phyloP scores from a whole-genome alignment of 2,888 invertebrate genomes.

The Empis stercorea region DNA sequence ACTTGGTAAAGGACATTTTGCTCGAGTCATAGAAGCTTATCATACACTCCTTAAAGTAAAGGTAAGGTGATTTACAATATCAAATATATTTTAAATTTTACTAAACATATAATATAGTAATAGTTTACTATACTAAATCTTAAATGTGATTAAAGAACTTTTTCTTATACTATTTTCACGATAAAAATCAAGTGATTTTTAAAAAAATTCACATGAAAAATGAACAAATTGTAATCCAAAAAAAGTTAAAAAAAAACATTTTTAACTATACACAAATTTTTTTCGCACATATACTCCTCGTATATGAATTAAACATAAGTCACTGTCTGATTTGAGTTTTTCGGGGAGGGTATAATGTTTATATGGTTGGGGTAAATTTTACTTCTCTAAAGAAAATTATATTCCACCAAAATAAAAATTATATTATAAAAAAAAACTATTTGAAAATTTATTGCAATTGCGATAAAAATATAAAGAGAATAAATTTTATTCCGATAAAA shows the following conservation, averaged over 20 bases:
- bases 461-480: not conserved
- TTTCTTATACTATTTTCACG: not conserved
- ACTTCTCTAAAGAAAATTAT: too few relatives aligned
- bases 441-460: not conserved
- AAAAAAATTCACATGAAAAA: not conserved
- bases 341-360: too few relatives aligned
- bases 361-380: too few relatives aligned
- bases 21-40: conserved; percentile 58
- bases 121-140: not conserved
- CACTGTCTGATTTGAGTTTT: too few relatives aligned
- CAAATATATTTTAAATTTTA: not conserved
- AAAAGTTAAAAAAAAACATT: not conserved
- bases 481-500: too few relatives aligned
- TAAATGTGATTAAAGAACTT: not conserved
- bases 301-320: too few relatives aligned
- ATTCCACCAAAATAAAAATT: too few relatives aligned
- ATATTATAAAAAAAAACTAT: too few relatives aligned
- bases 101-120: not conserved
- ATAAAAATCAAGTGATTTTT: not conserved
- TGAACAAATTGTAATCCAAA: not conserved
- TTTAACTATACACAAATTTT: not conserved
- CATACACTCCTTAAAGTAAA: conserved; percentile 54
- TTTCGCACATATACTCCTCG: too few relatives aligned
- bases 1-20: conserved; percentile 65
- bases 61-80: conserved; percentile 35